phyloP scores from a whole-genome alignment of 1,140 invertebrate genomes.

The Calliphora vicina region DNA sequence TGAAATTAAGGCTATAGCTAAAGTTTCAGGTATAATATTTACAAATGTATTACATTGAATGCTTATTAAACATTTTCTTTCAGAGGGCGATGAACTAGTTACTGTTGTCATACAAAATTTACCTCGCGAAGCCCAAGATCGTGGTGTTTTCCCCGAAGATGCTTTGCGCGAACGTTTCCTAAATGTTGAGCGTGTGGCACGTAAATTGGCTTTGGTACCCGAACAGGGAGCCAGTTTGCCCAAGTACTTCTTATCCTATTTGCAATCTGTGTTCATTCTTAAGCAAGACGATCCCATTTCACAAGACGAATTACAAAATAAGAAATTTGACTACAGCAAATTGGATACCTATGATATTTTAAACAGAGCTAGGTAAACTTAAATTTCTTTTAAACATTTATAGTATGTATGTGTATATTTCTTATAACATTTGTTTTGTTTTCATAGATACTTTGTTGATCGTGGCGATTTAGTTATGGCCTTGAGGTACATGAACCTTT shows the following conservation, averaged over 20 bases:
- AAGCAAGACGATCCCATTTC: slow-evolving; percentile 74
- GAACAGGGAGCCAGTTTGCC: slow-evolving; percentile 81
- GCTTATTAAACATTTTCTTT: not conserved
- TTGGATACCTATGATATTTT: slow-evolving; percentile 89
- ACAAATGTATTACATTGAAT: no score
- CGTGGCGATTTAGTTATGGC: slow-evolving; percentile 84
- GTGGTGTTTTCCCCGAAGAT: slow-evolving; percentile 88
- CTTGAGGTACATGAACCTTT: slow-evolving; percentile 87
- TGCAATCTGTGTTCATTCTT: slow-evolving; percentile 78
- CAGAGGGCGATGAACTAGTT: slow-evolving; percentile 74
- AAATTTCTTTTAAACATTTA: not conserved
- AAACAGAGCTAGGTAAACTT: slow-evolving; percentile 78
- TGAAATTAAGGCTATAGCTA: slow-evolving; percentile 75
- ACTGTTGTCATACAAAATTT: slow-evolving; percentile 77
- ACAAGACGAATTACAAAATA: slow-evolving; percentile 73
- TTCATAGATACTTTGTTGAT: slow-evolving; percentile 82
- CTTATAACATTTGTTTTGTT: no score
- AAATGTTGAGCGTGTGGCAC: slow-evolving; percentile 76
- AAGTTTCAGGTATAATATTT: slow-evolving; percentile 70
- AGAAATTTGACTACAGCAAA: slow-evolving; percentile 72
- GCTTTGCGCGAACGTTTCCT: slow-evolving; percentile 84
- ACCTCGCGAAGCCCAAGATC: slow-evolving; percentile 75
- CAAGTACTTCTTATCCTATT: slow-evolving; percentile 86
- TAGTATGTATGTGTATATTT: not conserved
- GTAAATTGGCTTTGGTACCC: slow-evolving; percentile 83